Base-by-base conservation (phyloP, 1,140 invertebrate species). In the Diorhabda carinulata region DNA sequence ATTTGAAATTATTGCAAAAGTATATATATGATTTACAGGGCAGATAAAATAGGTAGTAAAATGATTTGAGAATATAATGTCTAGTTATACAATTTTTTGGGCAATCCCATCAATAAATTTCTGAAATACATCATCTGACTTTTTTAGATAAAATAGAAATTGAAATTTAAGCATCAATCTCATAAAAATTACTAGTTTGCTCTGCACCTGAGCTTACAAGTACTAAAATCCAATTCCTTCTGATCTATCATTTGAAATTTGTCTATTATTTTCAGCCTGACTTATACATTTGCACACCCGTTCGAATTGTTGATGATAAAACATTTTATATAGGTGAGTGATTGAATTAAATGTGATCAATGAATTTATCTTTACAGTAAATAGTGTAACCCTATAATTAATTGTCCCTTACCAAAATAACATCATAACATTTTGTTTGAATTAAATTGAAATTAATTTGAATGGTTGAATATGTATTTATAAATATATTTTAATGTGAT, bases 261-360 rank as follows among this genome's bases (percentile, higher is more conserved):
- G 67, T 41, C 57, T 43, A 78, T 76, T 74, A 72, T 62, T 87
- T 88, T 71, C 80, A 94, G 92, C 89, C 90, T 67, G 94, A 95
- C 82, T 82, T 92, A 25, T 95, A 95, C 79, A 82, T 95, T 43
- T 95, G 93, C 78, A 94, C 92, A 47, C 90, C 93, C 8, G 87
- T 94, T 10, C 90, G 89, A 82, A 84, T 95, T 56, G 88, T 92
- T 75, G 82, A 82, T 47, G 81, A 85, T 9, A 86, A 87, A 70
- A 86, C 85, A 67, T 92, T 92, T 80, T 94, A 91, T 76, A 90
- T 95, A 69, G 87, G 90, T 91, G 84, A 83, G 84, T 42, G 58
- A 57, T 7, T 52, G 3, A 52, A 8, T 52, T 25, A 1, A 25
- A 25, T 1, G 25, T 25, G 25, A 25, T 25, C 25, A 25, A 25